Evolutionary conservation across 2,113 vertebrate genomes (phyloP).

Genomic region (Centropus bengalensis): DNA sequence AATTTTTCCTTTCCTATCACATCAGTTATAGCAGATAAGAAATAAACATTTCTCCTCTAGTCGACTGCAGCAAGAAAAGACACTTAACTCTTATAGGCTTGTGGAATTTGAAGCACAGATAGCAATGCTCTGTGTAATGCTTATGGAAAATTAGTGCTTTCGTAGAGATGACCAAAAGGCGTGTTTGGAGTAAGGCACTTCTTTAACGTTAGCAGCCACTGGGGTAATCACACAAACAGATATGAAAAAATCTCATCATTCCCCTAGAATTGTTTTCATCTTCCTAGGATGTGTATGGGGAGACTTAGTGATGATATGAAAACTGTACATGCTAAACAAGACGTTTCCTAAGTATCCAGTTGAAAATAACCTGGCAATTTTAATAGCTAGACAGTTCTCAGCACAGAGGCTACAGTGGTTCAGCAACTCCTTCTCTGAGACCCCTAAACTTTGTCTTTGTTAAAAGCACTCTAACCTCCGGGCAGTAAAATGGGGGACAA

Average conservation of each 20-base stretch:
- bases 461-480: neutral
- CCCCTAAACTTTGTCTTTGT: neutral
- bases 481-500: neutral
- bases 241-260: neutral
- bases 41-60: neutral
- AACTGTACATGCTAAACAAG: neutral
- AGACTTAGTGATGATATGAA: neutral
- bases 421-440: neutral
- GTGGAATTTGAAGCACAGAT: neutral
- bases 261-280: neutral
- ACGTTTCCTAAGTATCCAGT: neutral
- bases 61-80: neutral
- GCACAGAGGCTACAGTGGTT: neutral
- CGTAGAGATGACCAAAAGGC: neutral
- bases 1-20: neutral
- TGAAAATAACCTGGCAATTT: neutral
- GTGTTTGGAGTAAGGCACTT: neutral
- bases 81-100: neutral
- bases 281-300: neutral
- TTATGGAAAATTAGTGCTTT: neutral
- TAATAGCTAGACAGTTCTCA: neutral
- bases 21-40: neutral
- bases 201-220: neutral
- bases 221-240: neutral
- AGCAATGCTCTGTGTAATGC: neutral